Conservation (phyloP, 2,797 vertebrate genomes). For the Buceros bicornis region DNA sequence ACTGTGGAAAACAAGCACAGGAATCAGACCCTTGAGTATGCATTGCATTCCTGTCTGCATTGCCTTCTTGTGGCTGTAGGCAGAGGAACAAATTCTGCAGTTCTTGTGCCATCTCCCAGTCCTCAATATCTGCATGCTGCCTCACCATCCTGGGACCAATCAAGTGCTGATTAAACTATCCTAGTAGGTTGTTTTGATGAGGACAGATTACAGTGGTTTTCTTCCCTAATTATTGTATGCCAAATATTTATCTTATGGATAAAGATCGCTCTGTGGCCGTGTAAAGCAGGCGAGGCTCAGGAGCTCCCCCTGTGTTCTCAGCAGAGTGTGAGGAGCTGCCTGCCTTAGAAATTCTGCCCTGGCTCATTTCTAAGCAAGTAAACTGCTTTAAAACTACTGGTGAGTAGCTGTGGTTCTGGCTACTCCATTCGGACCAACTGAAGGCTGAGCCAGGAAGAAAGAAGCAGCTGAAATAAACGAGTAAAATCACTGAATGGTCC, state of each 20-base stretch:
- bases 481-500: not conserved
- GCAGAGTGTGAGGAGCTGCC: not conserved
- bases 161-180: not conserved
- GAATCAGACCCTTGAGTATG: not conserved
- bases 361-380: not conserved
- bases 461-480: not conserved
- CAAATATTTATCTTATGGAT: not conserved
- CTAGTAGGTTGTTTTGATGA: not conserved
- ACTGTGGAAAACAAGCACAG: not conserved
- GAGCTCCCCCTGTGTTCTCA: accelerated
- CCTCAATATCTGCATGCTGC: not conserved
- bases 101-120: not conserved
- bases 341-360: not conserved
- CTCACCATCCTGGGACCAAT: not conserved
- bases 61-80: not conserved
- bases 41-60: accelerated
- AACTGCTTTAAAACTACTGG: not conserved
- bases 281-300: not conserved
- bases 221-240: not conserved
- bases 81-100: not conserved
- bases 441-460: not conserved
- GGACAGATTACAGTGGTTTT: not conserved
- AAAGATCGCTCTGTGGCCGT: not conserved
- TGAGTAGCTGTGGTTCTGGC: not conserved
- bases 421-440: not conserved